Base-by-base conservation (phyloP, 2,888 invertebrate species). In the Griposia aprilina region DNA sequence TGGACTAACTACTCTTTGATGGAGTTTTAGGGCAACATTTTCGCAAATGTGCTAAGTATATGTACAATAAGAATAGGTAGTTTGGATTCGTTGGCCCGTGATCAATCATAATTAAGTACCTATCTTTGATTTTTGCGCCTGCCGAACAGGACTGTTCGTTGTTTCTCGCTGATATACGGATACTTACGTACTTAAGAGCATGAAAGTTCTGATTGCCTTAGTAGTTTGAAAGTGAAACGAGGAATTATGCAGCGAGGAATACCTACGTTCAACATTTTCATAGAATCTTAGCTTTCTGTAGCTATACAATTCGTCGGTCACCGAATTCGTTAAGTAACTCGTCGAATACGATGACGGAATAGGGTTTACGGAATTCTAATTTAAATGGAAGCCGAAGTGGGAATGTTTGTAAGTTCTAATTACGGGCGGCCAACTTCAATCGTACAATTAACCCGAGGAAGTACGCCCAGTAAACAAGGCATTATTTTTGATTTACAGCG, bases 391-490 rank as follows among this genome's bases (percentile, higher is more conserved):
- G 52, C 65, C n/a, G 52, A 66, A 84, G 74, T 77, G 67, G 74
- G 52, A 75, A 57, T 76, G 85, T 80, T 81, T 78, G 69, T 45
- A 68, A 80, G 80, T 78, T 83, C 74, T 80, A 81, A 83, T 84
- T 75, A 82, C 57, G 67, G 67, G 70, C 71, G 30, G n/a, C 57
- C 68, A 71, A 78, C 76, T 85, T 83, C 66, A 66, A 67, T 86
- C 73, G 66, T 75, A 60, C 72, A 73, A 78, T 84, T 83, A 86
- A 75, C 62, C 50, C 75, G 36, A 78, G 76, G 65, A 84, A 84
- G 74, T 78, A 57, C 59, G 70, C 66, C 59, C 57, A 73, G 76
- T 81, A 88, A 88, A 82, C 80, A 82, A 69, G 65, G 66, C 66
- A 72, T 77, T 85, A 82, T 75, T 85, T 79, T 57, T 70, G 63